Percentiles rank a stretch among this genome's conserved stretches.
phyloP scores from a whole-genome alignment of 2,113 vertebrate species.

The Panthera uncia region DNA sequence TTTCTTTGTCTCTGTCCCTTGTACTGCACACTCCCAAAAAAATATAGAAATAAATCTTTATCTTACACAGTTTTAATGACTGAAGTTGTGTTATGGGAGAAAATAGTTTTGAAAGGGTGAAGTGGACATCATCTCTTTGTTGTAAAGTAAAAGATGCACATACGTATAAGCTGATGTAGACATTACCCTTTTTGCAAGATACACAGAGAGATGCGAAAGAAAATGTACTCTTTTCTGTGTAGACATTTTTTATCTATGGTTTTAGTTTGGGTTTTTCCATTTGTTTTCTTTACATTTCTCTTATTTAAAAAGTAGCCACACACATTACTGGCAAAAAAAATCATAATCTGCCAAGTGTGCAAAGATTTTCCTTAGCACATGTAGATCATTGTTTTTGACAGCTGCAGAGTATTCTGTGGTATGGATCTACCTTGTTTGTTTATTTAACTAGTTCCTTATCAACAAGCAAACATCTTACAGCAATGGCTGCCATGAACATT shows the following conservation, averaged over 20 bases:
- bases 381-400: neutral
- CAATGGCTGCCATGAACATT: neutral
- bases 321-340: neutral
- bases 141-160: neutral
- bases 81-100: neutral
- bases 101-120: neutral
- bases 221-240: neutral
- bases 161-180: neutral
- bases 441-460: neutral
- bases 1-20: too few relatives aligned
- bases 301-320: neutral
- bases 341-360: neutral
- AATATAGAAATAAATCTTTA: neutral
- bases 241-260: neutral
- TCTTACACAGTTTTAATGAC: neutral
- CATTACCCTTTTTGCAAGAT: neutral
- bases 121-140: neutral
- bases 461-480: neutral
- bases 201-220: neutral
- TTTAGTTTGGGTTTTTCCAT: constrained; percentile 5
- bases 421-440: neutral
- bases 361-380: neutral
- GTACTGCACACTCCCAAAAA: neutral
- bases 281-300: neutral
- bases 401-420: neutral